Evolutionary conservation across 2,113 vertebrate genomes (phyloP), one percentile per base, ranked within the genome.

Genomic region (Hassar affinis): DNA sequence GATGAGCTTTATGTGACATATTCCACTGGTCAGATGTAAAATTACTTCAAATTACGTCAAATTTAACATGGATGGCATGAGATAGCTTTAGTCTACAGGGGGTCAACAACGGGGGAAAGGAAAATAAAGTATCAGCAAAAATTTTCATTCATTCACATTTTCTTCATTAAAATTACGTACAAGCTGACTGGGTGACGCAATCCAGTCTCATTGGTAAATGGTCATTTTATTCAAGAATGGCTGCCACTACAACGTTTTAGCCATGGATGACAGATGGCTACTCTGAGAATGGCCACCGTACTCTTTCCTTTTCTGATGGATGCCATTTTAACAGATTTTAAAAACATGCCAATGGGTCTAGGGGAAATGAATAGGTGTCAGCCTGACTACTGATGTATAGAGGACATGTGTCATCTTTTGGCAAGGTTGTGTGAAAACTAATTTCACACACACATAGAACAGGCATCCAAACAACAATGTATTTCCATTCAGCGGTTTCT

Each of bases 101-200:
- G 38, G 11, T 71, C 68, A n/a, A 45, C 68, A 14, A 45, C 9
- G 76, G 77, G 83, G 25, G 18, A 86, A 78, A 82, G 76, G 83
- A 88, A 89, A 83, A 91, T 83, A 87, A 90, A 86, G 77, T 74
- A 82, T 89, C 89, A 87, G 80, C 78, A 87, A 89, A 90, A 92
- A 90, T 85, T 91, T 86, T 88, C 81, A 88, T 86, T n/a, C n/a
- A n/a, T n/a, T n/a, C n/a, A n/a, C n/a, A n/a, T n/a, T n/a, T n/a
- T n/a, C 87, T 90, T 87, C 87, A 89, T 89, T 88, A 85, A 87
- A 59, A 35, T 61, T 45, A 42, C 62, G 35, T 45, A 62, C 64
- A 82, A 15, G 49, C 49, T 51, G 78, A 52, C 54, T 83, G 51
- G 72, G 78, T 83, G 84, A 82, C 69, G 80, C 51, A 84, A n/a